Conservation (phyloP, 2,113 vertebrate species). For the Stigmatopora nigra region DNA sequence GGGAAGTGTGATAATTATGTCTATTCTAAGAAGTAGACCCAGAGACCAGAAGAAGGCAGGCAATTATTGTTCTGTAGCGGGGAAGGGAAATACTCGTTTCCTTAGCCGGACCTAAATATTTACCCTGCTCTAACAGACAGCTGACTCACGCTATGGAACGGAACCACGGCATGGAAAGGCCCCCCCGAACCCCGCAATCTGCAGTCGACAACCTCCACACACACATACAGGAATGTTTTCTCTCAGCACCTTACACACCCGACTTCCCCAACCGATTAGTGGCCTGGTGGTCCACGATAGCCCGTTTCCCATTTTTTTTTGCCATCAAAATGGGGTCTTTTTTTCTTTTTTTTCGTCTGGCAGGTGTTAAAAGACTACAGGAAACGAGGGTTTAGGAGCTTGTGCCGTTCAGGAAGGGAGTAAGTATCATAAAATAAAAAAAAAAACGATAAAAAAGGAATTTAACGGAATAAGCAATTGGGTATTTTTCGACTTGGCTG, state of each 20-base stretch:
- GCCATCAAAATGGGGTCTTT: slow-evolving; percentile 56
- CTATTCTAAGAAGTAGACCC: slow-evolving; percentile 62
- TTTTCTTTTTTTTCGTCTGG: slow-evolving; percentile 33
- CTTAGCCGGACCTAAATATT: slow-evolving; percentile 66
- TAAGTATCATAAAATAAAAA: slow-evolving; percentile 10
- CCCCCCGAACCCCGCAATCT: slow-evolving; percentile 22
- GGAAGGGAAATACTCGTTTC: slow-evolving; percentile 73
- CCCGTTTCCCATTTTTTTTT: slow-evolving; percentile 73
- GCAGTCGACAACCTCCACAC: slow-evolving; percentile 17
- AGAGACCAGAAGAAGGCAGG: slow-evolving; percentile 51
- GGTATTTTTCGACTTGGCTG: slow-evolving; percentile 9
- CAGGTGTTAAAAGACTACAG: slow-evolving; percentile 57
- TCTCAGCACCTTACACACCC: slow-evolving; percentile 43
- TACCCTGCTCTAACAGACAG: slow-evolving; percentile 52
- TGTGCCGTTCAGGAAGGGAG: slow-evolving; percentile 4
- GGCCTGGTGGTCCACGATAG: slow-evolving; percentile 63
- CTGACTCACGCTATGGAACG: slow-evolving; percentile 60
- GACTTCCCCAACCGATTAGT: slow-evolving; percentile 73
- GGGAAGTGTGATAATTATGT: slow-evolving; percentile 79
- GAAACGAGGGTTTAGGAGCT: slow-evolving; percentile 42
- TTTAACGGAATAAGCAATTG: slow-evolving; percentile 3
- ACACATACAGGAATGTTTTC: slow-evolving; percentile 17
- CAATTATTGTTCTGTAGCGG: slow-evolving; percentile 66
- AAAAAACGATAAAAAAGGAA: slow-evolving; percentile 15
- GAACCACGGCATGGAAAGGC: slow-evolving; percentile 38